These are phyloP conservation scores for Lepus europaeus DNA, from an alignment of 2,113 vertebrate species.

Conservation along the genomic window DNA sequence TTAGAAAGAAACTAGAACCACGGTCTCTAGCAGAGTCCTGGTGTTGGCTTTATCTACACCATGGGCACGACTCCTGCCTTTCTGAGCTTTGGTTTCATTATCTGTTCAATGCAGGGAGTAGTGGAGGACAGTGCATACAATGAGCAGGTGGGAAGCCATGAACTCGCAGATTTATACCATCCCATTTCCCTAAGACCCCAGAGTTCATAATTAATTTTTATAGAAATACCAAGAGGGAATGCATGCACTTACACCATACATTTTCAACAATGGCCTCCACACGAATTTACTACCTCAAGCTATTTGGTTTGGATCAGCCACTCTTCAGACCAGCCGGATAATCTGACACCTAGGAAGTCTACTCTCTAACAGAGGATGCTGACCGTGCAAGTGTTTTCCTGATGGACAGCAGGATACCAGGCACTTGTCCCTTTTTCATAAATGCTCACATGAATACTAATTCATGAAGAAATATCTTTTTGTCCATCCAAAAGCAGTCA, in stretches of 20 bases:
- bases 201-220: neutral
- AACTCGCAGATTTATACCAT: neutral
- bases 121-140: accelerated
- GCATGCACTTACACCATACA: neutral
- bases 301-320: neutral
- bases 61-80: neutral
- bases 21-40: neutral
- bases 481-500: conserved; percentile 45
- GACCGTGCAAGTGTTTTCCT: neutral
- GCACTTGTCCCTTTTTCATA: conserved; percentile 18
- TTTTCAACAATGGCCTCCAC: conserved; percentile 14
- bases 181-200: neutral
- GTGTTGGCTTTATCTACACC: neutral
- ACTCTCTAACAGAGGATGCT: neutral
- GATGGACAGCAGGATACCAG: neutral
- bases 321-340: conserved; percentile 25
- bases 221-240: neutral
- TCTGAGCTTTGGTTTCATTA: neutral
- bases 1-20: conserved; percentile 2
- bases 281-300: neutral
- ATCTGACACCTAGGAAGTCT: conserved; percentile 8
- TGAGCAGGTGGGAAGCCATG: neutral
- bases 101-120: neutral
- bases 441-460: conserved; percentile 20
- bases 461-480: conserved; percentile 37